These are phyloP conservation scores for Elaeidobius kamerunicus DNA, from an alignment of 2,888 invertebrate species.

Conservation along the genomic window DNA sequence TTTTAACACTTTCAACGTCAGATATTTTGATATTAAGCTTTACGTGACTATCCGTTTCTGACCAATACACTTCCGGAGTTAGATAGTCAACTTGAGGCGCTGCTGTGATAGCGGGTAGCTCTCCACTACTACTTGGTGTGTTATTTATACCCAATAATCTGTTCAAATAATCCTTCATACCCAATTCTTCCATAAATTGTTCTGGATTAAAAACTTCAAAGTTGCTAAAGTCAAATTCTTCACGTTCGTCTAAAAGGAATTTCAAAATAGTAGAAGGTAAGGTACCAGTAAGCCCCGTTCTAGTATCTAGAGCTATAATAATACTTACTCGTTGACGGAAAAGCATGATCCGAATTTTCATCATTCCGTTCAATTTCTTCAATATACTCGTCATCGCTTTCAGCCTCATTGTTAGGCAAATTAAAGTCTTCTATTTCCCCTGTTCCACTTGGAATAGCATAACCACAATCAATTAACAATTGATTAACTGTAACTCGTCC, in stretches of 20 bases:
- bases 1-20: constrained; percentile 37
- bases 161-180: no score
- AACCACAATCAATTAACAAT: constrained; percentile 52
- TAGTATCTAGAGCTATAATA: no score
- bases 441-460: constrained; percentile 45
- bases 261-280: no score
- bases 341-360: constrained; percentile 1
- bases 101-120: constrained; percentile 35
- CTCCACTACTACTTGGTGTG: no score
- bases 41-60: constrained; percentile 39
- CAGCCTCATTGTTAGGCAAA: constrained; percentile 12
- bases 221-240: constrained; percentile 2
- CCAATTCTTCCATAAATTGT: constrained; percentile 10
- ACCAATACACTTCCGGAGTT: constrained; percentile 45
- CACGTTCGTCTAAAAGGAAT: background rate
- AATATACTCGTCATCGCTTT: constrained; percentile 10
- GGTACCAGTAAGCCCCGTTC: no score
- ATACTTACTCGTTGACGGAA: no score
- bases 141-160: no score
- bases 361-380: constrained; percentile 14
- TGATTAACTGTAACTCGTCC: constrained; percentile 52
- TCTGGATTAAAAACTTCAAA: constrained; percentile 7
- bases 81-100: constrained; percentile 36
- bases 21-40: constrained; percentile 40
- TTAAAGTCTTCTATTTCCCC: constrained; percentile 30